A percentile compares a stretch with the other conserved stretches of the same genome.
Conservation (phyloP, 2,113 vertebrate genomes). For the Sialia sialis region DNA sequence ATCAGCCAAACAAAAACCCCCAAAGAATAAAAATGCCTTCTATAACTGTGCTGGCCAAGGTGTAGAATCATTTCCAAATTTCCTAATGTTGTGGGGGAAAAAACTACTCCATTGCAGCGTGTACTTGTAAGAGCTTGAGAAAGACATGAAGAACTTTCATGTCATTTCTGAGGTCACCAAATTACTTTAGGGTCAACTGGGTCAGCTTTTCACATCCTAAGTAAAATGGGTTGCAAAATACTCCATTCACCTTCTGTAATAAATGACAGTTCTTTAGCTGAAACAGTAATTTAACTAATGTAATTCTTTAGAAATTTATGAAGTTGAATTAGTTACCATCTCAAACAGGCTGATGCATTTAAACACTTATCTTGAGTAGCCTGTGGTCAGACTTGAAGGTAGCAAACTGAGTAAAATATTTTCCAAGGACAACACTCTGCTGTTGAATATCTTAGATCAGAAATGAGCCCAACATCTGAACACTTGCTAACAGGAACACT, state of each 20-base stretch:
- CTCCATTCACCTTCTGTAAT: neutral
- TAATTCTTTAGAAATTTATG: neutral
- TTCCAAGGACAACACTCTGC: neutral
- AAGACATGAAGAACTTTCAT: neutral
- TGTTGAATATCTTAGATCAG: neutral
- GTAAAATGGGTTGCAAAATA: neutral
- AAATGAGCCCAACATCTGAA: neutral
- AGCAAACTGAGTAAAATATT: neutral
- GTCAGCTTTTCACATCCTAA: neutral
- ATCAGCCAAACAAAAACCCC: neutral
- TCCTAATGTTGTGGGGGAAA: neutral
- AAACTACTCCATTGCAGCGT: neutral
- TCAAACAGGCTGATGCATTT: constrained; percentile 18
- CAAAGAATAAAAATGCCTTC: neutral
- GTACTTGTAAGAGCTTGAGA: neutral
- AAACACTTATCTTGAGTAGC: neutral
- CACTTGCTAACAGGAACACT: neutral
- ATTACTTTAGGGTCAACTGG: neutral
- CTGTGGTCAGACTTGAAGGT: neutral
- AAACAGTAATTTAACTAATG: neutral
- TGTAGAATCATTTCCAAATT: neutral
- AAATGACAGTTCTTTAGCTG: neutral
- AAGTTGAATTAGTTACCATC: neutral
- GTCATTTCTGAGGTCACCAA: neutral
- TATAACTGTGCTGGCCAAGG: neutral